Evolutionary conservation across 23 tunicate species (phyloP).

Genomic region (Clavelina lepadiformis): DNA sequence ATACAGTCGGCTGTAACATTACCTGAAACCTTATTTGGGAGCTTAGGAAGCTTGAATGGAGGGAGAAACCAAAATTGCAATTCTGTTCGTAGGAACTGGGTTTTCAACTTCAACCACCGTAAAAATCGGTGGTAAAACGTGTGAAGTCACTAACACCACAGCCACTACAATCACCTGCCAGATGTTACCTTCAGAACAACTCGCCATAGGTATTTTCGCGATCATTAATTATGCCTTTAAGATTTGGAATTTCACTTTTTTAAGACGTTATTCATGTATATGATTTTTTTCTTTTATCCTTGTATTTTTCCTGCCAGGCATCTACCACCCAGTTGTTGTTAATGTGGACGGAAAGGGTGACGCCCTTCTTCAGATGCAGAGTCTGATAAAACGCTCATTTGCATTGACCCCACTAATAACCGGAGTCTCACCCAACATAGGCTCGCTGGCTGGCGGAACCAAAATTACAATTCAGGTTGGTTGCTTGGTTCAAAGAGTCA

Average conservation of each 20-base stretch:
- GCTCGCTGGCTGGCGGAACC: constrained; percentile 39
- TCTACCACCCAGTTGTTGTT: not conserved
- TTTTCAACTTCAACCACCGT: not conserved
- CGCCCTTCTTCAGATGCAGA: constrained; percentile 13
- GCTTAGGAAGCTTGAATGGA: no score
- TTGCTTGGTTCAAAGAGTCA: not conserved
- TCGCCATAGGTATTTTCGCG: not conserved
- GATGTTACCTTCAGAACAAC: not conserved
- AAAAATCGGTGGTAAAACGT: not conserved
- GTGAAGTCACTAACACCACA: not conserved
- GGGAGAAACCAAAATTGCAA: no score
- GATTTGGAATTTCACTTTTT: no score
- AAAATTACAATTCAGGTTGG: constrained; percentile 30
- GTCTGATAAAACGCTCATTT: not conserved
- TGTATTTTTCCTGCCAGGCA: not conserved
- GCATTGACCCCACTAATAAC: constrained; percentile 17
- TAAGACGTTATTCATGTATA: no score
- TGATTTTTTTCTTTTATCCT: not conserved
- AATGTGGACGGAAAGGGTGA: constrained; percentile 7
- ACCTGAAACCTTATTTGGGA: no score
- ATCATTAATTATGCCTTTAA: not conserved
- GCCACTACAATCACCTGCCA: not conserved
- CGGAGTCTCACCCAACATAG: constrained; percentile 7
- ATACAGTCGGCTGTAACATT: no score
- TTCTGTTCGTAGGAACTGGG: not conserved